phyloP scores from a whole-genome alignment of 2,797 vertebrate genomes.

The Diplodus puntazzo region DNA sequence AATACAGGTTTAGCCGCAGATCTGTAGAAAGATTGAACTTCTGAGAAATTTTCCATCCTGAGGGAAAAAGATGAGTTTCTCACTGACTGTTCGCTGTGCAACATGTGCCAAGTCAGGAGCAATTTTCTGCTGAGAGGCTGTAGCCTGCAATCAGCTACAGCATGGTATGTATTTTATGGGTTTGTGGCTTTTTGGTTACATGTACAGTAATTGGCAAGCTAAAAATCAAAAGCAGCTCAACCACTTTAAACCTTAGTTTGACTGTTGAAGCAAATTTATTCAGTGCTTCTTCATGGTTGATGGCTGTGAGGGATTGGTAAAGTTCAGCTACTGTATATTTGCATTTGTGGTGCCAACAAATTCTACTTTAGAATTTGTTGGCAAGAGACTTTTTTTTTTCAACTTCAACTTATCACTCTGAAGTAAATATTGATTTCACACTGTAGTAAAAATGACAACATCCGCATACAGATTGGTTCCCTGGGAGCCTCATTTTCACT shows the following conservation, averaged over 20 bases:
- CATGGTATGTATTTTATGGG: slow-evolving; percentile 18
- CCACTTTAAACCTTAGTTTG: slow-evolving; percentile 15
- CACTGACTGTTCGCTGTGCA: slow-evolving; percentile 3
- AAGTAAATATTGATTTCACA: no score
- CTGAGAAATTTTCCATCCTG: slow-evolving; percentile 7
- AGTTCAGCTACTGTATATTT: slow-evolving; percentile 24
- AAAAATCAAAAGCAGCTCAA: slow-evolving; percentile 34
- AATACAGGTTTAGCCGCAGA: slow-evolving; percentile 11
- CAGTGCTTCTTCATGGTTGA: slow-evolving; percentile 8
- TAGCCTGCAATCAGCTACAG: slow-evolving; percentile 43
- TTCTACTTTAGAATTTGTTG: neutral
- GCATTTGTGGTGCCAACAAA: slow-evolving; percentile 10
- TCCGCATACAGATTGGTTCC: no score
- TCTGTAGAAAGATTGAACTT: neutral
- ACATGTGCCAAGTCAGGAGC: slow-evolving; percentile 25
- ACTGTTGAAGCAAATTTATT: slow-evolving; percentile 26
- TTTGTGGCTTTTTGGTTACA: slow-evolving; percentile 37
- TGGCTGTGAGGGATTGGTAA: slow-evolving; percentile 19
- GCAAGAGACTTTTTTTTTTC: no score
- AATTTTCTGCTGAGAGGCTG: slow-evolving; percentile 42
- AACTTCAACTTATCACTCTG: no score
- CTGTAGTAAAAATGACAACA: no score
- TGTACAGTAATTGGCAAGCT: slow-evolving; percentile 11
- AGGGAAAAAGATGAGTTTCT: slow-evolving; percentile 11
- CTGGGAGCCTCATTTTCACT: no score